Base-by-base conservation (phyloP, 2,888 invertebrate species). In the Sinhomidia bicolor region DNA sequence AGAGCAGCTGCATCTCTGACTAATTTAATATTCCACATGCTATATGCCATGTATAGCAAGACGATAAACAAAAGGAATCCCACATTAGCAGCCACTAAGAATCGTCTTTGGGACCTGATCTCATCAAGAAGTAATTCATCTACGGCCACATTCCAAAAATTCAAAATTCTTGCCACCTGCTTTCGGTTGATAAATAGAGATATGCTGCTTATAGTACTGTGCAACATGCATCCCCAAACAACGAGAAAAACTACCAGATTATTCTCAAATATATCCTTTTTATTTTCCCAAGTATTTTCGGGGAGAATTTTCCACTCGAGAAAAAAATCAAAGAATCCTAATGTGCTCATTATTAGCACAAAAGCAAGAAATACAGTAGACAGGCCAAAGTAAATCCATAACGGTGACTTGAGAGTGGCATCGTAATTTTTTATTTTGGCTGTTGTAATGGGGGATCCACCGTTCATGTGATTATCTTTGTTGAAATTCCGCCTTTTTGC, bases 181-280 rank as follows among this genome's bases (percentile, higher is more conserved):
- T 90, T 90, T 36, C 91, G 65, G 26, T 91, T 88, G 0, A 80
- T 29, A 9, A 92, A 51, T 36, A 91, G 84, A 0, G 90, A 89
- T 9, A 91, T 17, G 57, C 89, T 92, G 23, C 89, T 89, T 29
- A 92, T 54, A 0, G 90, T 90, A 5, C 90, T 68, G 54, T 92
- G 91, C 10, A 92, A 14, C 0, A 92, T 79, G 29, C 92, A 92
- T 29, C 91, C 91, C 92, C 92, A 92, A 36, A 91, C 89, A 0
- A 92, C 54, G 0, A 92, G 90, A 82, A 91, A 92, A 2, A 91
- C 90, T 9, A 92, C 91, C 12, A 92, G 44, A 84, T 92, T 92
- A 20, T 86, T 9, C n/a, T 81, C 20, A 65, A 92, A 92, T 2
- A 23, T 54, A 9, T n/a, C n/a, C n/a, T 68, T 78, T 17, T 91